A percentile compares a stretch with the other conserved stretches of the same genome.
phyloP scores from a whole-genome alignment of 2,888 invertebrate species.

The Tetramorium bicarinatum region DNA sequence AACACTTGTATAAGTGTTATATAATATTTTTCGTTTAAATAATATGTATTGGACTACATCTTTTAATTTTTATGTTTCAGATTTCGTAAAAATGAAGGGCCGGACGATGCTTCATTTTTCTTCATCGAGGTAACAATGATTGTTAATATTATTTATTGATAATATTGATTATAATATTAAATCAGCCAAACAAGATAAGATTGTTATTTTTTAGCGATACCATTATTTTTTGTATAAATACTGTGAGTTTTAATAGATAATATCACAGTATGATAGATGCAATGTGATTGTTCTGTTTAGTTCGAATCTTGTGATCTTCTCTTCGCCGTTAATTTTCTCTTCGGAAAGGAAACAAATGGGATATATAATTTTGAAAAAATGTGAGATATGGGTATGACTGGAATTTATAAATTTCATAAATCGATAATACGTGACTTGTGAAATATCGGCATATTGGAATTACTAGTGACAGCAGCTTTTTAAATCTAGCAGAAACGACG shows the following conservation, averaged over 20 bases:
- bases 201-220: background rate
- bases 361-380: background rate
- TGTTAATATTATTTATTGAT: background rate
- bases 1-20: too few species aligned
- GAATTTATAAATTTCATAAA: constrained; percentile 23
- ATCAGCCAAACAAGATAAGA: background rate
- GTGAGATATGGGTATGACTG: background rate
- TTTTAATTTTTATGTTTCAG: constrained; percentile 21
- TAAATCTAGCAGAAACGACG: background rate
- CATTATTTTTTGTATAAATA: background rate
- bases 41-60: background rate
- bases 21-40: background rate
- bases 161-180: background rate
- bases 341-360: background rate
- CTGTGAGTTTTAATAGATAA: background rate
- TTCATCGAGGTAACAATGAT: constrained; percentile 36
- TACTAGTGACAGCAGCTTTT: background rate
- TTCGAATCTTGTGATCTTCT: background rate
- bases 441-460: background rate
- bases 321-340: background rate
- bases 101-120: constrained; percentile 25
- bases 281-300: background rate
- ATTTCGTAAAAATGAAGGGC: constrained; percentile 38
- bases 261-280: background rate
- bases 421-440: background rate